These are phyloP conservation scores for Collichthys lucidus DNA, from an alignment of 2,113 vertebrate genomes.

Conservation along the genomic window DNA sequence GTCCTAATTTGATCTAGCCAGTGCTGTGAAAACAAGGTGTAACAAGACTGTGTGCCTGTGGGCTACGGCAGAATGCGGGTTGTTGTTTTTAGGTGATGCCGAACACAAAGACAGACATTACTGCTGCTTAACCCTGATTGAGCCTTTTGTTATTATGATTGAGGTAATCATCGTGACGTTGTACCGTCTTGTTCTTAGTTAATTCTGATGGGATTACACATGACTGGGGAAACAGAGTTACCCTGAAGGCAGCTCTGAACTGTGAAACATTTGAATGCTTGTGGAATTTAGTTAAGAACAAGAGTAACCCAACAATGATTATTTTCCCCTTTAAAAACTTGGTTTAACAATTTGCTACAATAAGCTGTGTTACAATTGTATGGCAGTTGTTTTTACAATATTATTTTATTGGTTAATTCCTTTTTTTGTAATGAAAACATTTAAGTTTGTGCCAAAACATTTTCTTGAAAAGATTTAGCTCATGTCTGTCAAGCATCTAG, in stretches of 20 bases:
- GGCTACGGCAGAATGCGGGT: slow-evolving; percentile 37
- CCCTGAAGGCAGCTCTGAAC: slow-evolving; percentile 43
- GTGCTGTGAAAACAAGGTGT: slow-evolving; percentile 50
- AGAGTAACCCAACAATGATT: not conserved
- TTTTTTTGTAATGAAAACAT: not conserved
- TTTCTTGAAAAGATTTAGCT: not conserved
- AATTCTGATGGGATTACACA: slow-evolving; percentile 57
- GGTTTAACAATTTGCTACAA: not conserved
- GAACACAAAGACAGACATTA: slow-evolving; percentile 68
- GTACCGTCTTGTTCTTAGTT: slow-evolving; percentile 45
- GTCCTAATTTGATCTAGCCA: not conserved
- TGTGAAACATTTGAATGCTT: slow-evolving; percentile 35
- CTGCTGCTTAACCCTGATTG: slow-evolving; percentile 68
- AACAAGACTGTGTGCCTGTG: slow-evolving; percentile 52
- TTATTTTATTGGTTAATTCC: not conserved
- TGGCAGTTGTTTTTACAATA: not conserved
- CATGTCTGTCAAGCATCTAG: no score
- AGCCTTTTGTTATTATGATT: slow-evolving; percentile 71
- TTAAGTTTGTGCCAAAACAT: not conserved
- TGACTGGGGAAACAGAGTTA: slow-evolving; percentile 13
- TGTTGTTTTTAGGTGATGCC: slow-evolving; percentile 68
- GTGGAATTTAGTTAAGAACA: slow-evolving; percentile 48
- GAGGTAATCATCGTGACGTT: slow-evolving; percentile 44
- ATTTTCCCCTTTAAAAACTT: slow-evolving; percentile 13
- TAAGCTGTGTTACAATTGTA: not conserved